Percentiles rank a stretch among this genome's conserved stretches.
Conservation (phyloP, 2,888 invertebrate genomes). For the Rotaria socialis region DNA sequence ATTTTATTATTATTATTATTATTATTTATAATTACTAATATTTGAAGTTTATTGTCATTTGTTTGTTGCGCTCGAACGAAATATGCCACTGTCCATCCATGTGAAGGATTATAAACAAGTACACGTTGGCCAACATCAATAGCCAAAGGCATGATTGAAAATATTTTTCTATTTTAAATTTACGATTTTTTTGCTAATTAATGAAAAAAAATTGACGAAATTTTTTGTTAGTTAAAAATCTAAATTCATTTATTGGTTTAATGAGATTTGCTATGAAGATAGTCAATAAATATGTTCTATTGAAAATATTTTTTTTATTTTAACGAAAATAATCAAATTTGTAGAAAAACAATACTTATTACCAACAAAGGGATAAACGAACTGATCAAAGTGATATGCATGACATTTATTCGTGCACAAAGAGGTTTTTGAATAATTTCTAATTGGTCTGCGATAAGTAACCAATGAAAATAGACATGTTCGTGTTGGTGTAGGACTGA, state of each 20-base stretch:
- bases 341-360: neutral
- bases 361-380: constrained; percentile 4
- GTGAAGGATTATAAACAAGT: constrained; percentile 32
- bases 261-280: neutral
- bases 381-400: neutral
- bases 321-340: neutral
- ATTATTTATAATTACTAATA: neutral
- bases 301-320: neutral
- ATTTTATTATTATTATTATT: too few relatives aligned
- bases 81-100: constrained; percentile 28
- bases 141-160: constrained; percentile 24
- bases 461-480: neutral
- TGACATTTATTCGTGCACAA: constrained; percentile 2
- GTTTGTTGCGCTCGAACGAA: neutral
- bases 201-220: neutral
- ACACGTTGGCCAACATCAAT: constrained; percentile 34
- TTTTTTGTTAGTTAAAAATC: neutral
- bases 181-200: neutral
- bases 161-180: neutral
- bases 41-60: constrained; percentile 35
- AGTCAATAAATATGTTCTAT: neutral
- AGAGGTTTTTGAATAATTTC: neutral
- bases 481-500: too few relatives aligned
- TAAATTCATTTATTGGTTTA: constrained; percentile 22
- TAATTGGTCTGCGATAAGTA: neutral